Evolutionary conservation across 2,113 vertebrate genomes (phyloP).

Genomic region (Fulica atra): DNA sequence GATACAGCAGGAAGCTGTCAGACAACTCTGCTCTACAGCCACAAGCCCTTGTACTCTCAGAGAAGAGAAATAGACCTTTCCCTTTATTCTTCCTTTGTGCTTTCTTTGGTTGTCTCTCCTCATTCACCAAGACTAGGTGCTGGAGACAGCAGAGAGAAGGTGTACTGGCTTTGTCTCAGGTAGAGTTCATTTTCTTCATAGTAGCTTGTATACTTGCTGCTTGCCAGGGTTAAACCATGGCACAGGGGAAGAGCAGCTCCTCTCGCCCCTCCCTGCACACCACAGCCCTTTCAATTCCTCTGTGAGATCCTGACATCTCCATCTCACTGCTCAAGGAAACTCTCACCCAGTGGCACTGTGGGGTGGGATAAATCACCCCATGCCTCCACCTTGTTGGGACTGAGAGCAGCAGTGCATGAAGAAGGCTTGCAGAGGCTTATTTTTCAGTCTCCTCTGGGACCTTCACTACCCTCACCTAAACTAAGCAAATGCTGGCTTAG

Average conservation of each 20-base stretch:
- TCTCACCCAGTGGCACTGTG: neutral
- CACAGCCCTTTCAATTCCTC: neutral
- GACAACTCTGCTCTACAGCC: neutral
- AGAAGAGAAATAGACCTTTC: neutral
- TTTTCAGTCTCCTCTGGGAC: neutral
- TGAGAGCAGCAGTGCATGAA: neutral
- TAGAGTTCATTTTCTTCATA: neutral
- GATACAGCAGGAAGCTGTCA: neutral
- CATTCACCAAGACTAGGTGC: neutral
- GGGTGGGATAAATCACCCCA: neutral
- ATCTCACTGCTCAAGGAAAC: neutral
- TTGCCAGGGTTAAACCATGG: neutral
- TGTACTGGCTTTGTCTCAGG: neutral
- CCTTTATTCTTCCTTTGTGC: neutral
- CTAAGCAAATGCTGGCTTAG: neutral
- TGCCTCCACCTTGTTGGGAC: fast-evolving
- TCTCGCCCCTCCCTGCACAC: neutral
- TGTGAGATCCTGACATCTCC: neutral
- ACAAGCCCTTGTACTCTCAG: neutral
- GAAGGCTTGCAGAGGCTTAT: neutral
- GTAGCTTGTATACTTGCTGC: neutral
- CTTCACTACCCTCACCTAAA: neutral
- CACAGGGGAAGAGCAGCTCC: neutral
- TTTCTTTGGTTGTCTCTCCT: neutral
- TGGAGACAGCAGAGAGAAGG: neutral